phyloP scores from a whole-genome alignment of 2,888 invertebrate species.

The Crematogaster levior region DNA sequence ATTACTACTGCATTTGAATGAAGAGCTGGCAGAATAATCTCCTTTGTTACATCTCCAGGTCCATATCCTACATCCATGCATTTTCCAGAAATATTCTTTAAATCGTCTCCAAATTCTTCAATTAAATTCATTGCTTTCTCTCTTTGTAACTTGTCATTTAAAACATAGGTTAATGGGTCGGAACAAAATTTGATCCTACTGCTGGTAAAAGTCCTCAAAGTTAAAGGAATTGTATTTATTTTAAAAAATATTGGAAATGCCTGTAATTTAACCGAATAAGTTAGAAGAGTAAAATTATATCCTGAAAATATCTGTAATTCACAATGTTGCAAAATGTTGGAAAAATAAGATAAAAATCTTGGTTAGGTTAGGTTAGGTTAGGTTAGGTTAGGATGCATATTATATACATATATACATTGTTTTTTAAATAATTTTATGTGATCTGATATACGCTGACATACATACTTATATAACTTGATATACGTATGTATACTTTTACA shows the following conservation, averaged over 20 bases:
- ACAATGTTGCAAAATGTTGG: too few species aligned
- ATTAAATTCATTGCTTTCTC: conserved; percentile 76
- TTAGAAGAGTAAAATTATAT: background rate
- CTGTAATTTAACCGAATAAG: background rate
- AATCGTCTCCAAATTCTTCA: conserved; percentile 87
- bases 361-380: too few species aligned
- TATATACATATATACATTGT: too few species aligned
- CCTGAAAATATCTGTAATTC: too few species aligned
- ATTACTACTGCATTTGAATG: conserved; percentile 86
- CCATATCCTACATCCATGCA: conserved; percentile 91
- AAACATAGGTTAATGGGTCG: background rate
- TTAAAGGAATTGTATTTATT: background rate
- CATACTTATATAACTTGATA: too few species aligned
- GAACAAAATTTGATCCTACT: background rate
- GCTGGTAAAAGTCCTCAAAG: background rate
- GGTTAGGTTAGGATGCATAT: too few species aligned
- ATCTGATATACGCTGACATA: too few species aligned
- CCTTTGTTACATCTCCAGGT: conserved; percentile 89
- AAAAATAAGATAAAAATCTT: too few species aligned
- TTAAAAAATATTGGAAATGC: background rate
- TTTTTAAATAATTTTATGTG: too few species aligned
- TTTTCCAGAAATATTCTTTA: conserved; percentile 79
- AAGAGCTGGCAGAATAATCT: conserved; percentile 88
- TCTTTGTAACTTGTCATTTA: background rate
- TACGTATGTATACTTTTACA: too few species aligned